Conservation (phyloP, 2,113 vertebrate species). For the Zosterops hypoxanthus region DNA sequence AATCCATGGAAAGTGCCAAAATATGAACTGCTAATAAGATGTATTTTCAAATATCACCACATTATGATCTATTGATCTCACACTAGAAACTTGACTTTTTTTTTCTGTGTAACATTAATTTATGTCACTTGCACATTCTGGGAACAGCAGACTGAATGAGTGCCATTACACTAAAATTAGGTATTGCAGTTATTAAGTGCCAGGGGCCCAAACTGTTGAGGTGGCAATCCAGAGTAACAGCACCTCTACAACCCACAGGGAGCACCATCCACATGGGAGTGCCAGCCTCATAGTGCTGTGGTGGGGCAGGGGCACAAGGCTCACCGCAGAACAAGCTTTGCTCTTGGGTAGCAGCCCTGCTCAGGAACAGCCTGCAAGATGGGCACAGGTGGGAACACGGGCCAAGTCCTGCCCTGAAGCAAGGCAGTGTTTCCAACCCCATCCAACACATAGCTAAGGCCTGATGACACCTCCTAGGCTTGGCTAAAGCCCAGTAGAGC, state of each 20-base stretch:
- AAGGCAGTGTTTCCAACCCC: not conserved
- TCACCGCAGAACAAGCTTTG: not conserved
- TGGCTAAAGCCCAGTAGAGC: not conserved
- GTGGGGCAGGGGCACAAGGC: not conserved
- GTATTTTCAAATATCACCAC: constrained; percentile 37
- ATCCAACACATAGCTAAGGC: not conserved
- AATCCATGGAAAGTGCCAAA: not conserved
- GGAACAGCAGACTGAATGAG: not conserved
- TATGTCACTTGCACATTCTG: not conserved
- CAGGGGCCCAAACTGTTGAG: not conserved
- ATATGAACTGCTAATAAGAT: constrained; percentile 60
- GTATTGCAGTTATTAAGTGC: not conserved
- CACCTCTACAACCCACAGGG: not conserved
- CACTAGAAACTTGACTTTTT: constrained; percentile 24
- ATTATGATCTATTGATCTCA: constrained; percentile 29
- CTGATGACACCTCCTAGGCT: not conserved
- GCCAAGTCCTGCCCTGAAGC: not conserved
- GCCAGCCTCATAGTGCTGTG: fast-evolving
- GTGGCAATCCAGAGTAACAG: not conserved
- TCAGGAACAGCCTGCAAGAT: not conserved
- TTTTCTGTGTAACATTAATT: constrained; percentile 8
- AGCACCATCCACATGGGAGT: not conserved
- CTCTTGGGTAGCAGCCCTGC: not conserved
- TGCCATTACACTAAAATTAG: constrained; percentile 1
- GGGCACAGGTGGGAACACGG: not conserved